Base-by-base conservation (phyloP, 2,113 vertebrate species). In the Solea solea region DNA sequence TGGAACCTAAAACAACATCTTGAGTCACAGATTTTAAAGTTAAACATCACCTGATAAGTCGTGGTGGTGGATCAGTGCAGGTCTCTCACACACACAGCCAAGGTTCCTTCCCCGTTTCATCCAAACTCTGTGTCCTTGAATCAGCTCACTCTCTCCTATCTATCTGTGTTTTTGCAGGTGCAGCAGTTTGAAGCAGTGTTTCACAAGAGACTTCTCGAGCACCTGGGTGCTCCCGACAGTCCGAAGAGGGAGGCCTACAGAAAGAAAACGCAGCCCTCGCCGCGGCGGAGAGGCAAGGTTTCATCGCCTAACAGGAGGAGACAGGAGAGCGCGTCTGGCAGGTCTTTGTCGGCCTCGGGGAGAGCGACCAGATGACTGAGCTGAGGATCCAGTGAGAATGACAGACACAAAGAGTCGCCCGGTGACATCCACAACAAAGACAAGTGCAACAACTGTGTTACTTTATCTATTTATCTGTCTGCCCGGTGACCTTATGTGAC, bases 101-200 rank as follows among this genome's bases (percentile, higher is more conserved):
- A 68, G 54, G 63, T 51, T 49, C 68, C n/a, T 51, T 49, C 68
- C n/a, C 64, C 9, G 28, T 64, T 40, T 4, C 49, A 27, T 50
- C 54, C 51, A 12, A 34, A 4, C 49, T 11, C 0, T 66, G 3
- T 9, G 69, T 53, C 79, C 50, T 73, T 71, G 16, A 81, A 52
- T 56, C 8, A 42, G 12, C 25, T 62, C 15, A 9, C 45, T 45
- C 39, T 40, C 40, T 21, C 10, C 25, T 49, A 25, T 71, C 25
- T 49, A 16, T 71, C 41, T 48, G 54, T 71, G 48, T 79, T 28
- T 21, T 64, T 70, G 39, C 68, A 83, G 86, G 44, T 41, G 2
- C 65, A 74, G 57, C 83, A 82, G 81, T 76, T 87, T 45, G 50
- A 83, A 14, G 58, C 62, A 0, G 58, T 86, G 4, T 87, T 81